Conservation (phyloP, 2,888 invertebrate genomes). For the Cepaea hortensis region DNA sequence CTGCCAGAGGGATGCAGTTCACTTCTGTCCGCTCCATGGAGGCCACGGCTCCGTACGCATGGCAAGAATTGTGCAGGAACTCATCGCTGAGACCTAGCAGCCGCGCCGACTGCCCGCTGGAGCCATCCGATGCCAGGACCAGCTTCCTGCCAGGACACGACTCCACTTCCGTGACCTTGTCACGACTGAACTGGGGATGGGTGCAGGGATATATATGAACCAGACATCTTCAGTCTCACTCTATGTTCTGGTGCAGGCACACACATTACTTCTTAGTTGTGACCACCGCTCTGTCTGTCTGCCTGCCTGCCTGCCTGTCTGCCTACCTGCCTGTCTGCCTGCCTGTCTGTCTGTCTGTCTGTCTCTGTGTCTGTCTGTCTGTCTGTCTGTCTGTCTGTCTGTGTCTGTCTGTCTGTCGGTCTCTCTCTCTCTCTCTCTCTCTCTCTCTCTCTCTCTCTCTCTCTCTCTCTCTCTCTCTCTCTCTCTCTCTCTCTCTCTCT, state of each 20-base stretch:
- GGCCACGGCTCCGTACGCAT: conserved; percentile 71
- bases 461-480: neutral
- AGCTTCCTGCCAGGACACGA: conserved; percentile 62
- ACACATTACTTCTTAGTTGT: neutral
- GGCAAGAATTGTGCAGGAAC: conserved; percentile 66
- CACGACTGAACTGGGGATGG: conserved; percentile 67
- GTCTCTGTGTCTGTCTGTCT: neutral
- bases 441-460: too few relatives aligned
- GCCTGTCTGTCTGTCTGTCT: too few relatives aligned
- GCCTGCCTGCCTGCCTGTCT: neutral
- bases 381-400: neutral
- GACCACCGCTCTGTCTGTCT: neutral
- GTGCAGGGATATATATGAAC: neutral
- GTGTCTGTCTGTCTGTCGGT: too few relatives aligned
- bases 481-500: too few relatives aligned
- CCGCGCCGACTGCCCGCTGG: conserved; percentile 65
- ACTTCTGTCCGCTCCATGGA: conserved; percentile 65
- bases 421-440: too few relatives aligned
- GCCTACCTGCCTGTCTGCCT: neutral
- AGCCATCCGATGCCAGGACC: conserved; percentile 71
- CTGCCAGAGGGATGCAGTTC: conserved; percentile 61
- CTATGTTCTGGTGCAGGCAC: neutral
- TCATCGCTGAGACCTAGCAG: conserved; percentile 72
- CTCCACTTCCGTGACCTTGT: conserved; percentile 63
- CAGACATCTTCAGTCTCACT: neutral